Evolutionary conservation across 1,140 invertebrate species (phyloP).

Genomic region (Calycopis cecrops): DNA sequence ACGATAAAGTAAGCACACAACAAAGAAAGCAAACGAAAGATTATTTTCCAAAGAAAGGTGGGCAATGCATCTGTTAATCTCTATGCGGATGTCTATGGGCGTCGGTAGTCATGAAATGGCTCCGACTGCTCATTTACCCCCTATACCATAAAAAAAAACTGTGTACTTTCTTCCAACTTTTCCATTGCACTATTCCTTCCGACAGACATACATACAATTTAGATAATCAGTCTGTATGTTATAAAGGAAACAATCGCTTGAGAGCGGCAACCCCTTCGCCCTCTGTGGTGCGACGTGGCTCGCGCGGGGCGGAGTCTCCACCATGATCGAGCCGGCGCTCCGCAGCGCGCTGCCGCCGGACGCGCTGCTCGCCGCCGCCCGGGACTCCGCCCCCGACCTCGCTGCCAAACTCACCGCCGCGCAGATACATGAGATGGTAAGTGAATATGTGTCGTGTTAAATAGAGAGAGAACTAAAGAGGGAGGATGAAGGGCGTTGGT

Average conservation of each 20-base stretch:
- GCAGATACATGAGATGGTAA: constrained; percentile 84
- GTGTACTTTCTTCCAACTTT: too few relatives aligned
- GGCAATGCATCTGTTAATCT: too few relatives aligned
- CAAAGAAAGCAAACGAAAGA: too few relatives aligned
- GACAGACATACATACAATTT: too few relatives aligned
- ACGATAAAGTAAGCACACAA: too few relatives aligned
- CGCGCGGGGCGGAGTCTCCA: constrained; percentile 54
- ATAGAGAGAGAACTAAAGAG: neutral
- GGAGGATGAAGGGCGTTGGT: too few relatives aligned
- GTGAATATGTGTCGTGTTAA: neutral
- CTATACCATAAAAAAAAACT: too few relatives aligned
- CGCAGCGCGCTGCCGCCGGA: constrained; percentile 80
- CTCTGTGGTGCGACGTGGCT: constrained; percentile 65
- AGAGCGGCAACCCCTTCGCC: constrained; percentile 66
- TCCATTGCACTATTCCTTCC: too few relatives aligned
- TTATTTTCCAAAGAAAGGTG: too few relatives aligned
- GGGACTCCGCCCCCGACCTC: constrained; percentile 85
- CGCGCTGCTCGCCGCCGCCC: constrained; percentile 85
- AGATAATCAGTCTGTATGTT: constrained; percentile 6
- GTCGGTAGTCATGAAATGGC: too few relatives aligned
- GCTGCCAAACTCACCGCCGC: constrained; percentile 78
- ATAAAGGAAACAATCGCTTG: constrained; percentile 71
- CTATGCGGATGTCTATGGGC: too few relatives aligned
- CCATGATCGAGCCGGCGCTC: constrained; percentile 72
- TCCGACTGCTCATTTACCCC: too few relatives aligned